phyloP scores from a whole-genome alignment of 2,113 vertebrate species.

The Apeltes quadracus region DNA sequence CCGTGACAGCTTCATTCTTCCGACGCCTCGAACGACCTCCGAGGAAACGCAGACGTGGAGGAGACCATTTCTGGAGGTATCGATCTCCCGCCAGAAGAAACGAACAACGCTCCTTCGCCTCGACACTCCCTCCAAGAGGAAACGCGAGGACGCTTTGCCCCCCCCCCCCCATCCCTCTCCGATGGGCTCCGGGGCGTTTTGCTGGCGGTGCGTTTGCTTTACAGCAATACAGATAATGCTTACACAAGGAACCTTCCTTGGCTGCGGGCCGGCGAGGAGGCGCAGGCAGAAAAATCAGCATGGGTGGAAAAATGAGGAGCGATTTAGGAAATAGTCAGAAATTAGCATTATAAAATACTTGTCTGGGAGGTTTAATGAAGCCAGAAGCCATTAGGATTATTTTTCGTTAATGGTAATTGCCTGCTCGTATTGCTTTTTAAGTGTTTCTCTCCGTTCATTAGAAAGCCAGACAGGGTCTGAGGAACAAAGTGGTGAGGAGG shows the following conservation, averaged over 20 bases:
- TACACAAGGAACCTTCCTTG: conserved; percentile 42
- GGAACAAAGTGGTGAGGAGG: conserved; percentile 39
- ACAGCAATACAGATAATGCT: conserved; percentile 69
- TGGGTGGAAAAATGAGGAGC: conserved; percentile 15
- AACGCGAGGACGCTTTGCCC: conserved; percentile 33
- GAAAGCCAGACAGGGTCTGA: conserved; percentile 49
- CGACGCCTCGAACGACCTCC: conserved; percentile 76
- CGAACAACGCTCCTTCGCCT: conserved; percentile 51
- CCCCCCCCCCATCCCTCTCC: conserved; percentile 7
- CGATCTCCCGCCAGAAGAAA: conserved; percentile 68
- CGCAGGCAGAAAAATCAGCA: not conserved
- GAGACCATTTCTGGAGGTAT: conserved; percentile 76
- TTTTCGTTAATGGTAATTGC: conserved; percentile 66
- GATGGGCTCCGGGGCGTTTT: conserved; percentile 8
- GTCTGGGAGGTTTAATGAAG: conserved; percentile 61
- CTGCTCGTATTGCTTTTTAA: conserved; percentile 60
- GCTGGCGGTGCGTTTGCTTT: conserved; percentile 61
- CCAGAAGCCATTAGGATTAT: conserved; percentile 59
- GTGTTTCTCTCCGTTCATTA: conserved; percentile 67
- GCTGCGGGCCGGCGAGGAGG: conserved; percentile 7
- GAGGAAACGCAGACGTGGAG: conserved; percentile 76
- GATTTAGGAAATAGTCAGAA: not conserved
- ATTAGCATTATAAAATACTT: conserved; percentile 40
- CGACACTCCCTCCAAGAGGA: conserved; percentile 31
- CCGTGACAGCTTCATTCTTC: conserved; percentile 81